Percentiles rank a stretch among this genome's conserved stretches.
Evolutionary conservation across 2,113 vertebrate genomes (phyloP).

Genomic region (Planiliza haematocheilus): DNA sequence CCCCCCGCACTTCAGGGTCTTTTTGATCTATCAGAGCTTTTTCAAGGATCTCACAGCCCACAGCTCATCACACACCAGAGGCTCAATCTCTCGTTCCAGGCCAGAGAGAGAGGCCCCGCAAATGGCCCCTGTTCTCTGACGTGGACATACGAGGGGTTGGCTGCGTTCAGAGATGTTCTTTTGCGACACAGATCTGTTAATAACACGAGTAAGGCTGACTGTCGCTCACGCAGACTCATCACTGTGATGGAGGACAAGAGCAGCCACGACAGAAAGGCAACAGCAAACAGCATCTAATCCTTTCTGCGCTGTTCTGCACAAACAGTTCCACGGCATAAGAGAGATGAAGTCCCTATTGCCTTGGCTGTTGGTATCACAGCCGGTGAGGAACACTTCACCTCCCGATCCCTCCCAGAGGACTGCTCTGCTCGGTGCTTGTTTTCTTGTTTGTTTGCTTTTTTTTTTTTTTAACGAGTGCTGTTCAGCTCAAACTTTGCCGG

Average conservation of each 20-base stretch:
- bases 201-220: constrained; percentile 24
- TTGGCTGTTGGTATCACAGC: constrained; percentile 1
- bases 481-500: constrained; percentile 29
- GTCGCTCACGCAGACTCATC: constrained; percentile 15
- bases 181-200: constrained; percentile 25
- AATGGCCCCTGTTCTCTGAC: constrained; percentile 39
- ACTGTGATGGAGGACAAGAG: constrained; percentile 39
- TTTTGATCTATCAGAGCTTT: constrained; percentile 56
- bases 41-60: constrained; percentile 52
- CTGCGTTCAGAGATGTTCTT: constrained; percentile 9
- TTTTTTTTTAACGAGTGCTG: too few species aligned
- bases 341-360: constrained; percentile 31
- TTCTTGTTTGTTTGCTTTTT: too few species aligned
- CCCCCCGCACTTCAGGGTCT: constrained; percentile 49
- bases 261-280: constrained; percentile 32
- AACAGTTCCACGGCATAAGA: constrained; percentile 34
- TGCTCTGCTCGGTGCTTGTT: too few species aligned
- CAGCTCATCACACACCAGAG: constrained; percentile 35
- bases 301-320: constrained; percentile 13
- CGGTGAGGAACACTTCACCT: constrained; percentile 26
- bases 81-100: constrained; percentile 5
- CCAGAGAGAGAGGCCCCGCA: constrained; percentile 33
- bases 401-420: neutral
- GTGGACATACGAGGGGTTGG: constrained; percentile 28
- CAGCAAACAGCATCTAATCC: constrained; percentile 50